Base-by-base conservation (phyloP, 2,797 vertebrate species). In the Clarias fuscus region DNA sequence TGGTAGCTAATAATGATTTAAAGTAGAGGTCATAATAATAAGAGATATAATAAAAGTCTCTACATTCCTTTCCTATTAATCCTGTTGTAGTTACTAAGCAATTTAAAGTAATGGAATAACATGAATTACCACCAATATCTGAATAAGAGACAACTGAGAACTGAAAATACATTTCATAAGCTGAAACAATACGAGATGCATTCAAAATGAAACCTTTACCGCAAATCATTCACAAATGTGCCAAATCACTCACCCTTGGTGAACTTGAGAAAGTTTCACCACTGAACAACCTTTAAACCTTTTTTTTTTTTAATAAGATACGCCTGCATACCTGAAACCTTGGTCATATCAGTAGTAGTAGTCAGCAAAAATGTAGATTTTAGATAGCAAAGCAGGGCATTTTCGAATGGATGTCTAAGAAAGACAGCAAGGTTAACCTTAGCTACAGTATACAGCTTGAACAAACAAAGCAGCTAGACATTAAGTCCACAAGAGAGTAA, bases 271-370 rank as follows among this genome's bases (percentile, higher is more conserved):
- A 79, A 62, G 24, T 17, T 61, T 18, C 58, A 37, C 56, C 20
- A 61, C 58, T 61, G 27, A 78, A 22, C 61, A 65, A 81, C 61
- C 78, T 81, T 65, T 81, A 81, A 81, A 65, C 78, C 33, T 33
- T 33, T 33, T 48, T 64, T 6, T 61, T 78, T 76, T 33, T 11
- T 5, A 75, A 81, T 48, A 61, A 65, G 61, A 27, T 65, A 65
- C 18, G 61, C 61, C 61, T 65, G 37, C 22, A 64, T 64, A 37
- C n/a, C 59, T 10, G 61, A 81, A 65, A 65, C 78, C 24, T 2
- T 65, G 24, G 37, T 24, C 61, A 64, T 43, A 43, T 64, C 61
- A 80, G 61, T 80, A 43, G 37, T 11, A 43, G 37, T 61, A 80
- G 59, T 64, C 37, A 79, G 58, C 33, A 40, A 24, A 18, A 17